Conservation (phyloP, 2,888 invertebrate genomes). For the Melipona bicolor region DNA sequence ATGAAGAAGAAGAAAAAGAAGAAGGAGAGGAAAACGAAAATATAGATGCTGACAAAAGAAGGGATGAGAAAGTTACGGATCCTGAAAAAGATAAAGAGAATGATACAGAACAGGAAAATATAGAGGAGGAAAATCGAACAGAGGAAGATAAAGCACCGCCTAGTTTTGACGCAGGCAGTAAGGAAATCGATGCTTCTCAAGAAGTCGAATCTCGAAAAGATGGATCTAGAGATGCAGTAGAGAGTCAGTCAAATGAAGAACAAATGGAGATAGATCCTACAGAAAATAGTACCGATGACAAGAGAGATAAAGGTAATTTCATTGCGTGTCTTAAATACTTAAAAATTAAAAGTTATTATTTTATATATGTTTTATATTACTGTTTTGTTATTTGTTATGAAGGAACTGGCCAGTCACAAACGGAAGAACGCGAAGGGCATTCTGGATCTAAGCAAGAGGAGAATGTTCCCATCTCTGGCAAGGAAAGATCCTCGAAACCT, state of each 20-base stretch:
- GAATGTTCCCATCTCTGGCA: slow-evolving; percentile 81
- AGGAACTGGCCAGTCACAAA: slow-evolving; percentile 88
- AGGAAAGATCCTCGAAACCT: slow-evolving; percentile 83
- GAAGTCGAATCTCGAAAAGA: slow-evolving; percentile 84
- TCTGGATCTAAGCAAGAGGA: slow-evolving; percentile 84
- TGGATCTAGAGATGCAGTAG: slow-evolving; percentile 81
- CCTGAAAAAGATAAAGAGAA: slow-evolving; percentile 76
- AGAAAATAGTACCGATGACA: slow-evolving; percentile 85
- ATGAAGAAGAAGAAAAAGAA: slow-evolving; percentile 80
- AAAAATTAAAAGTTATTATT: background rate
- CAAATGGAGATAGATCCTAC: slow-evolving; percentile 40
- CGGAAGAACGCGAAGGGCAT: slow-evolving; percentile 89
- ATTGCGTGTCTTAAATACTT: background rate
- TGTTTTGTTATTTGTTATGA: background rate
- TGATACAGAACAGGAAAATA: slow-evolving; percentile 68
- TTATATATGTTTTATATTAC: background rate
- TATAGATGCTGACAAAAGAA: slow-evolving; percentile 7
- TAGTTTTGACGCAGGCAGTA: slow-evolving; percentile 81
- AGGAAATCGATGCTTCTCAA: slow-evolving; percentile 84
- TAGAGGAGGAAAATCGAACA: slow-evolving; percentile 77
- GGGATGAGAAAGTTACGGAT: slow-evolving; percentile 76
- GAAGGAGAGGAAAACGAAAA: slow-evolving; percentile 72
- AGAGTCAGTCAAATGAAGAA: slow-evolving; percentile 83
- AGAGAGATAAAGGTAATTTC: slow-evolving; percentile 86
- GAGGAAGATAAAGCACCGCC: slow-evolving; percentile 78